These are phyloP conservation scores for Vidua chalybeata DNA, from an alignment of 2,113 vertebrate species.

Conservation along the genomic window DNA sequence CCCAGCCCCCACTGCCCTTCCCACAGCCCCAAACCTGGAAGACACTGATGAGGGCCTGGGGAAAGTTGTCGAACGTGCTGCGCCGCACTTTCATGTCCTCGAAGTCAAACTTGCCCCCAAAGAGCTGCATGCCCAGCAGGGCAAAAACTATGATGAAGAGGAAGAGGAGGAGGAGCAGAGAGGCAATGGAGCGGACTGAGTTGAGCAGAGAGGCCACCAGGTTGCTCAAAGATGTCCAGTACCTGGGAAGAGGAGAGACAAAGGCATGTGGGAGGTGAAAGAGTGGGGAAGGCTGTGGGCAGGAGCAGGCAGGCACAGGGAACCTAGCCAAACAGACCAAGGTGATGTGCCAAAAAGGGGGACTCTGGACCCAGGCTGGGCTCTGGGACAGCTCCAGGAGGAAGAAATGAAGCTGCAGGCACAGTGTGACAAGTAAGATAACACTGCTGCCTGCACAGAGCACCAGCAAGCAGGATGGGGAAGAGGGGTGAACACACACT, in stretches of 20 bases:
- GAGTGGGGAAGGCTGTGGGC: not conserved
- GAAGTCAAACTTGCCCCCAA: conserved; percentile 94
- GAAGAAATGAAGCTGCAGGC: not conserved
- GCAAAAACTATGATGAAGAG: conserved; percentile 95
- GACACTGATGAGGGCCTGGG: conserved; percentile 95
- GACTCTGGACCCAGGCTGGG: not conserved
- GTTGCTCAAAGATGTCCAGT: conserved; percentile 94
- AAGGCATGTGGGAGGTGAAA: not conserved
- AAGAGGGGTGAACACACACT: not conserved
- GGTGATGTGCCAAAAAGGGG: not conserved
- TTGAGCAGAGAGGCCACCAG: conserved; percentile 95
- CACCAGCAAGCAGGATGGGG: not conserved
- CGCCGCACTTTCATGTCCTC: conserved; percentile 81
- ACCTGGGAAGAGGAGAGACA: conserved; percentile 69
- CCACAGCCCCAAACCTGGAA: conserved; percentile 85
- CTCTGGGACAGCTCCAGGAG: not conserved
- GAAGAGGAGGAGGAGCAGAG: conserved; percentile 93
- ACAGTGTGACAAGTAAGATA: not conserved
- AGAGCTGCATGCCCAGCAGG: conserved; percentile 97
- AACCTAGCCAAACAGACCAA: not conserved
- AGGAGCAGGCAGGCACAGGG: not conserved
- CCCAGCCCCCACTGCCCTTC: not conserved
- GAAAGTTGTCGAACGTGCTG: conserved; percentile 97
- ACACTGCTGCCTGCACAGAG: not conserved
- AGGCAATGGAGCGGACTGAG: conserved; percentile 95